Conservation (phyloP, 1,140 invertebrate species). For the Armadillidium nasatum region DNA sequence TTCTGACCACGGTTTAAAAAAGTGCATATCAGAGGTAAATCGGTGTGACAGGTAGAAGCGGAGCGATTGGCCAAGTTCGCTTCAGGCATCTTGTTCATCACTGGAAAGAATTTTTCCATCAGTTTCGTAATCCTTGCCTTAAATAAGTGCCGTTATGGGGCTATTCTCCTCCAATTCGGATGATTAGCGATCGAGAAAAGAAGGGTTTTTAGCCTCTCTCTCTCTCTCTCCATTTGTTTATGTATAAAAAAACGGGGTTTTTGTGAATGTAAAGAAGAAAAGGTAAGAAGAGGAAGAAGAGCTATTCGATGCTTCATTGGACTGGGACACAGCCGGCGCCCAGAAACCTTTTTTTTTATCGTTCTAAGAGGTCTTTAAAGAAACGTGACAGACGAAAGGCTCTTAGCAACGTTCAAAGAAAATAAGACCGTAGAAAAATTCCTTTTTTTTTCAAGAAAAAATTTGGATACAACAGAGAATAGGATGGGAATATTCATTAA, state of each 20-base stretch:
- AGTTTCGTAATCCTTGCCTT: not conserved
- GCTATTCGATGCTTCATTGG: not conserved
- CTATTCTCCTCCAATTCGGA: not conserved
- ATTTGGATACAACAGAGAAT: too few species aligned
- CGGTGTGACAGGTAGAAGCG: conserved; percentile 1
- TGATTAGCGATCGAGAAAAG: conserved; percentile 4
- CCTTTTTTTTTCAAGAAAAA: not conserved
- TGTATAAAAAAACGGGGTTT: not conserved
- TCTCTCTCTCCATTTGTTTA: conserved; percentile 7
- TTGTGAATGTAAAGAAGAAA: not conserved
- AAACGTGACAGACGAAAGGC: not conserved
- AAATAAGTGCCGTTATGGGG: conserved; percentile 9
- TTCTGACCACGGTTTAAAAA: not conserved
- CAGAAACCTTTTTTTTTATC: not conserved
- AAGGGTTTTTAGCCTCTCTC: not conserved
- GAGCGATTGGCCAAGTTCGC: not conserved
- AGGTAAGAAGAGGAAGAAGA: not conserved
- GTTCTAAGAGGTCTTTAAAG: conserved; percentile 3
- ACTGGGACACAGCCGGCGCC: not conserved
- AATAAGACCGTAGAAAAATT: not conserved
- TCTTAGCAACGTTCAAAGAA: not conserved
- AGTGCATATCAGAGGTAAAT: conserved; percentile 8
- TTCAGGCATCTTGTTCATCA: not conserved
- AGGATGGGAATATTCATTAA: too few species aligned
- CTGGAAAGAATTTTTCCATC: not conserved